Evolutionary conservation across 2,888 invertebrate species (phyloP), one percentile per base, ranked within the genome.

Genomic region (Hemistola chrysoprasaria): DNA sequence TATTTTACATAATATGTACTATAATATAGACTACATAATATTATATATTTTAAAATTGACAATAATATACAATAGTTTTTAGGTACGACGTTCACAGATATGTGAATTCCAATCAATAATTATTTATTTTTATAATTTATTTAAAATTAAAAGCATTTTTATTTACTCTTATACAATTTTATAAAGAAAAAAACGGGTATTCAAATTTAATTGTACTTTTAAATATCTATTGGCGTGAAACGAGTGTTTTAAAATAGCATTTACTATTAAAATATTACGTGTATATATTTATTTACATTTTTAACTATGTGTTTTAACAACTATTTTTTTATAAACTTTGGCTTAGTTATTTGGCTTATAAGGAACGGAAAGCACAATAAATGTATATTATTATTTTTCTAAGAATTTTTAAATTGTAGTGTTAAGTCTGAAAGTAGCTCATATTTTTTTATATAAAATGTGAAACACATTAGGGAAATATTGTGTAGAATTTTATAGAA

Each of bases 281-380:
- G n/a, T n/a, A n/a, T n/a, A 16, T 51, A 54, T 55, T 42, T 38
- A 38, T 33, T 49, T 50, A 54, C 47, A 52, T 57, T 51, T 53
- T 38, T 7, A 24, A 8, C 44, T 49, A 42, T 47, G 29, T 52
- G 41, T 43, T 37, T 37, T 31, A 24, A 29, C 32, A 43, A 42
- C 44, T 51, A 52, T 56, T 63, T 64, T 64, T 72, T 69, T 59
- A 64, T 65, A 66, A 72, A 77, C 79, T 86, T 86, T 85, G 86
- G 84, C 85, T 78, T 77, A 66, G 57, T 47, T 74, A 68, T 86
- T 85, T 85, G 85, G 84, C 85, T 74, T 79, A 72, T 59, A 61
- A 72, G 65, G 67, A 63, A 70, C 62, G 56, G 62, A 62, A 68
- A 56, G 47, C 64, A 44, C 37, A 46, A 43, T 34, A 47, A 40